Evolutionary conservation across 1,140 invertebrate species (phyloP), one percentile per base, ranked within the genome.

Genomic region (Magallana gigas): DNA sequence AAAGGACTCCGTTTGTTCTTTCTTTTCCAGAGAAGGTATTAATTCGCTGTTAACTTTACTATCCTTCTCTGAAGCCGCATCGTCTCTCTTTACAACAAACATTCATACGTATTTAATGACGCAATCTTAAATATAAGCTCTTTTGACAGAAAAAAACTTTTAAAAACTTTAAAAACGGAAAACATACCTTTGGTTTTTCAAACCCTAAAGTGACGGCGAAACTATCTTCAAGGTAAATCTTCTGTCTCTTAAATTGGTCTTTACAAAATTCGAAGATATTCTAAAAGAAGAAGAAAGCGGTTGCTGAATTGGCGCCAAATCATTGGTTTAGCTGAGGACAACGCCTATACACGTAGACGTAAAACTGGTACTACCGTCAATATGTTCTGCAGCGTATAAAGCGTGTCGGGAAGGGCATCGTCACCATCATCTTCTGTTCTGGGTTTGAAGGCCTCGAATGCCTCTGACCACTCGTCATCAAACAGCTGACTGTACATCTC

Each of bases 391-490:
- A 82, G 14, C n/a, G 18, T 14, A n/a, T 57, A 57, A 8, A 83
- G 81, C 11, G 57, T 58, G 18, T 57, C 81, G 7, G 57, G 56
- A 83, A 57, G 57, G n/a, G 18, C 36, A 11, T 76, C 29, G 23
- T 76, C 56, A n/a, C 57, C 81, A 57, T 83, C 48, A n/a, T 83
- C 81, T 23, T 82, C 81, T 57, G 18, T 57, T 83, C 18, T 57
- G 57, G 81, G 81, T 57, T 83, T 83, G 2, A 83, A 58, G 57
- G 83, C 83, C 48, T 87, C 86, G 76, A 83, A 89, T 0, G 88
- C 88, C 11, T 89, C 88, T 0, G 84, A 83, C 88, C 88, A 89
- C 48, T 89, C 85, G 48, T 89, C 86, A 64, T 87, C 86, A 82
- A 86, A 89, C 14, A 89, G 18, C 18, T 84, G 76, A 9, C 64